Evolutionary conservation across 2,797 vertebrate genomes (phyloP).

Genomic region (Rhynchonycteris naso): DNA sequence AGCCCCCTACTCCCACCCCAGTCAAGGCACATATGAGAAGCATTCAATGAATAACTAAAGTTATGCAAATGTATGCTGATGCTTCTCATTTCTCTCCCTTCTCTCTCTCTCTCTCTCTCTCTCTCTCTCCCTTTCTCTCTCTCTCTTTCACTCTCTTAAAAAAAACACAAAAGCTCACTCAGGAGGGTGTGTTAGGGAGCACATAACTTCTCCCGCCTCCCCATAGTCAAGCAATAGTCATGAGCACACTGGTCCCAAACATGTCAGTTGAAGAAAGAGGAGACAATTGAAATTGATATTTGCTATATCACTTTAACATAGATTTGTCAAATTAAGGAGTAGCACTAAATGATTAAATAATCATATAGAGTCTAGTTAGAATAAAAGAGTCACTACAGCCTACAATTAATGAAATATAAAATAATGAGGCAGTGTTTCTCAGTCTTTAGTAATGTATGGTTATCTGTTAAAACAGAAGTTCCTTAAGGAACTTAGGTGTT

Average conservation of each 20-base stretch:
- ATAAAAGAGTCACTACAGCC: not conserved
- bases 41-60: too few species aligned
- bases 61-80: too few species aligned
- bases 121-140: too few species aligned
- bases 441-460: not conserved
- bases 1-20: too few species aligned
- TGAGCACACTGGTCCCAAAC: not conserved
- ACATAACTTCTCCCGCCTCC: too few species aligned
- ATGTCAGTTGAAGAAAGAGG: not conserved
- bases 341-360: not conserved
- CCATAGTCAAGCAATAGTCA: not conserved
- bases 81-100: too few species aligned
- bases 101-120: too few species aligned
- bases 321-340: not conserved
- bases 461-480: not conserved
- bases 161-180: not conserved
- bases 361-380: not conserved
- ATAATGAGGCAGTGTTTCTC: not conserved
- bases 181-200: rapidly evolving
- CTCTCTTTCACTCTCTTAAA: too few species aligned
- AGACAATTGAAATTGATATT: not conserved
- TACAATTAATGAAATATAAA: not conserved
- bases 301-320: not conserved
- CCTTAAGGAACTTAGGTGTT: not conserved
- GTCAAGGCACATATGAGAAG: too few species aligned